Evolutionary conservation across 2,113 vertebrate species (phyloP).

Genomic region (Argyrosomus japonicus): DNA sequence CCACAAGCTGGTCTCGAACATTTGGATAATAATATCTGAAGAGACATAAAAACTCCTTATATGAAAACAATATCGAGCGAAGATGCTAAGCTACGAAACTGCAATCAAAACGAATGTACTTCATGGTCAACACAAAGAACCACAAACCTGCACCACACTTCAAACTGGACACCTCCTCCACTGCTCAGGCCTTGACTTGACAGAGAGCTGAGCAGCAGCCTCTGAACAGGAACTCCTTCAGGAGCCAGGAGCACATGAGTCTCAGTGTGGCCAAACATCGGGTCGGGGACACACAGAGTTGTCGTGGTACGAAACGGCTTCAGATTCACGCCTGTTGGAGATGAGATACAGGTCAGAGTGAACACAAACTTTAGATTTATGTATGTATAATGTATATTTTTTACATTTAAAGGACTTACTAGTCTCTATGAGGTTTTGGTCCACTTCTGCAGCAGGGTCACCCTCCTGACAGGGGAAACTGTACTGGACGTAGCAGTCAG

Average conservation of each 20-base stretch:
- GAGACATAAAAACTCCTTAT: background rate
- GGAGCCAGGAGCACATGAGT: conserved; percentile 89
- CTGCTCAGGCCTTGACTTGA: conserved; percentile 78
- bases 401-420: conserved; percentile 75
- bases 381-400: background rate
- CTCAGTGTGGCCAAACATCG: conserved; percentile 88
- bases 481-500: conserved; percentile 96
- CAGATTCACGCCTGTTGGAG: conserved; percentile 84
- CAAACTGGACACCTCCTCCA: conserved; percentile 92
- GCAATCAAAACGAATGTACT: background rate
- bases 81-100: background rate
- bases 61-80: background rate
- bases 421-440: conserved; percentile 75
- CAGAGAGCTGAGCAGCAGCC: conserved; percentile 88
- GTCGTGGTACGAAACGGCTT: conserved; percentile 89
- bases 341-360: background rate
- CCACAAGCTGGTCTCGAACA: conserved; percentile 95
- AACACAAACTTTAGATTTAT: background rate
- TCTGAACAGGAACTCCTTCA: conserved; percentile 91
- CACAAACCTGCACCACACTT: conserved; percentile 97
- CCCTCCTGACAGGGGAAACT: conserved; percentile 88
- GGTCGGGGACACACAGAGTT: conserved; percentile 92
- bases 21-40: conserved; percentile 98
- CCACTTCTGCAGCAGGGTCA: conserved; percentile 49
- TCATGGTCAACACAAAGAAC: no score